These are phyloP conservation scores for Caenorhabditis sp. DNA, from an alignment of 2,888 invertebrate species.

Conservation along the genomic window DNA sequence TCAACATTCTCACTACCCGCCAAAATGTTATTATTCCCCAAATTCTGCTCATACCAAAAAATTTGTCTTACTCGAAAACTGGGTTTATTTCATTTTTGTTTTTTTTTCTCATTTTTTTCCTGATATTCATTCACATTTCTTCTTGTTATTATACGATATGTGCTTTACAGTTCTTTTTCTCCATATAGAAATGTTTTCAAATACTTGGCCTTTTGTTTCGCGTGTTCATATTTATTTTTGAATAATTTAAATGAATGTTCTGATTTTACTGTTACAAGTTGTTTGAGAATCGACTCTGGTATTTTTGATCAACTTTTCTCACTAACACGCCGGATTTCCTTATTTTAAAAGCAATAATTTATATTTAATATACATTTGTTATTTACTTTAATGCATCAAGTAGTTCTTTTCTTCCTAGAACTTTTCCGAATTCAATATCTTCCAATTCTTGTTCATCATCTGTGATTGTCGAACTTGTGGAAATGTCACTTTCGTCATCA, in stretches of 20 bases:
- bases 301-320: too few species aligned
- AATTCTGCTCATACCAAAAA: conserved; percentile 3
- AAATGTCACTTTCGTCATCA: not conserved
- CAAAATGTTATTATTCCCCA: not conserved
- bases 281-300: too few species aligned
- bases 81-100: not conserved
- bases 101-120: not conserved
- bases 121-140: not conserved
- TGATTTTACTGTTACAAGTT: not conserved
- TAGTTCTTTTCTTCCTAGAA: not conserved
- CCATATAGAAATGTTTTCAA: too few species aligned
- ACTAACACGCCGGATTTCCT: too few species aligned
- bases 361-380: not conserved
- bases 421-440: not conserved
- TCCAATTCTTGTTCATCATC: not conserved
- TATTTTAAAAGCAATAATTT: not conserved
- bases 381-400: not conserved
- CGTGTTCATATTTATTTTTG: not conserved
- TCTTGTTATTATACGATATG: not conserved
- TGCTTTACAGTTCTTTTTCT: not conserved
- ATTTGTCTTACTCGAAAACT: not conserved
- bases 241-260: not conserved
- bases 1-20: not conserved
- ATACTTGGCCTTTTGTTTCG: not conserved
- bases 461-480: not conserved